Percentiles rank a stretch among this genome's conserved stretches.
Conservation (phyloP, 2,888 invertebrate genomes). For the Drosophila seclusa region DNA sequence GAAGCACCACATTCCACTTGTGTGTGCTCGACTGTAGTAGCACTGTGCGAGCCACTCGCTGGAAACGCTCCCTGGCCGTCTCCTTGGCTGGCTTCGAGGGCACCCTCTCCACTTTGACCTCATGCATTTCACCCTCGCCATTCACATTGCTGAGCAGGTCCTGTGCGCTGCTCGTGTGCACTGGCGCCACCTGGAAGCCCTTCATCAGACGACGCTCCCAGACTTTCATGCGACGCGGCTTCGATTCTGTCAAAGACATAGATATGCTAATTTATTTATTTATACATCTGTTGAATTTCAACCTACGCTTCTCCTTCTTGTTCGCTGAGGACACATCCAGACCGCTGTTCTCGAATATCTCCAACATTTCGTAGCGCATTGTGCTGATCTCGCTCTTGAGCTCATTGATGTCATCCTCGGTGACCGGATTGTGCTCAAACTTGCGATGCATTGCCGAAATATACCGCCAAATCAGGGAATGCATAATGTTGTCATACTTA, state of each 20-base stretch:
- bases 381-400: slow-evolving; percentile 97
- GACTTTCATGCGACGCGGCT: slow-evolving; percentile 91
- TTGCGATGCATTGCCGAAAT: slow-evolving; percentile 94
- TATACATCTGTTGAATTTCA: not conserved
- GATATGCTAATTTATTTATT: not conserved
- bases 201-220: slow-evolving; percentile 96
- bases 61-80: slow-evolving; percentile 88
- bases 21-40: slow-evolving; percentile 89
- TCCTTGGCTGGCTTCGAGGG: slow-evolving; percentile 74
- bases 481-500: slow-evolving; percentile 93
- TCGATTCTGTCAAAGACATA: slow-evolving; percentile 86
- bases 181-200: slow-evolving; percentile 93
- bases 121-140: slow-evolving; percentile 80
- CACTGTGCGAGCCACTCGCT: slow-evolving; percentile 91
- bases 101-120: slow-evolving; percentile 79
- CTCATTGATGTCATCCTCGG: slow-evolving; percentile 97
- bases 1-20: slow-evolving; percentile 91
- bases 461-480: slow-evolving; percentile 96
- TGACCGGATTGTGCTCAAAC: slow-evolving; percentile 93
- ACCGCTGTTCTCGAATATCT: slow-evolving; percentile 94
- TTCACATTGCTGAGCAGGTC: slow-evolving; percentile 84
- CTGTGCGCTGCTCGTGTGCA: slow-evolving; percentile 86
- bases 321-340: slow-evolving; percentile 92
- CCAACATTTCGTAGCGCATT: slow-evolving; percentile 95
- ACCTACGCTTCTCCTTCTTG: slow-evolving; percentile 90